Conservation (phyloP, 2,797 vertebrate genomes). For the Chromobotia macracanthus region DNA sequence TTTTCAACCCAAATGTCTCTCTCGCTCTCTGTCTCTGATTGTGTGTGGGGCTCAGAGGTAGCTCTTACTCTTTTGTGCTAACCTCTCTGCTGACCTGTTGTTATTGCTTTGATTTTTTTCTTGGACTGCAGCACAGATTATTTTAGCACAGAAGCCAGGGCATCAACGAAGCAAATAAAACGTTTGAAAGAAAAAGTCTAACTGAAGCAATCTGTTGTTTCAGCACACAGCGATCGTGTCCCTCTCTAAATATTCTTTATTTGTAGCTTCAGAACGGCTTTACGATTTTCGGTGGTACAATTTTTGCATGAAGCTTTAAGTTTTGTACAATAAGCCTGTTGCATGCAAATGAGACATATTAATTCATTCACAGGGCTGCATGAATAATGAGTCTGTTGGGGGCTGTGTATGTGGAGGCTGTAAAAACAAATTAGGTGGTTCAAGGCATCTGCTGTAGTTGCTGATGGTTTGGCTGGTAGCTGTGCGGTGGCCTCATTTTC, state of each 20-base stretch:
- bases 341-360: slow-evolving; percentile 50
- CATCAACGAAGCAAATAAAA: background rate
- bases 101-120: background rate
- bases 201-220: background rate
- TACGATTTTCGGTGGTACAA: too few species aligned
- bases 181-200: background rate
- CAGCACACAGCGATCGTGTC: background rate
- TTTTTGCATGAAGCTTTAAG: background rate
- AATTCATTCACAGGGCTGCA: slow-evolving; percentile 6
- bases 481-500: slow-evolving; percentile 42
- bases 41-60: background rate
- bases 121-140: background rate
- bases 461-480: background rate
- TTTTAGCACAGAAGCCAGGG: background rate
- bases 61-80: background rate
- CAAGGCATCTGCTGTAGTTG: slow-evolving; percentile 13
- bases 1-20: background rate
- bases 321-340: background rate
- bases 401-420: background rate
- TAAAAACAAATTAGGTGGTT: background rate
- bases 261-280: background rate
- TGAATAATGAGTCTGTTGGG: slow-evolving; percentile 54
- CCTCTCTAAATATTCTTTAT: background rate
- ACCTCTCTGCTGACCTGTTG: background rate
- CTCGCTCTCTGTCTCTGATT: background rate